Conservation (phyloP, 2,113 vertebrate genomes). For the Turdus rufiventris region DNA sequence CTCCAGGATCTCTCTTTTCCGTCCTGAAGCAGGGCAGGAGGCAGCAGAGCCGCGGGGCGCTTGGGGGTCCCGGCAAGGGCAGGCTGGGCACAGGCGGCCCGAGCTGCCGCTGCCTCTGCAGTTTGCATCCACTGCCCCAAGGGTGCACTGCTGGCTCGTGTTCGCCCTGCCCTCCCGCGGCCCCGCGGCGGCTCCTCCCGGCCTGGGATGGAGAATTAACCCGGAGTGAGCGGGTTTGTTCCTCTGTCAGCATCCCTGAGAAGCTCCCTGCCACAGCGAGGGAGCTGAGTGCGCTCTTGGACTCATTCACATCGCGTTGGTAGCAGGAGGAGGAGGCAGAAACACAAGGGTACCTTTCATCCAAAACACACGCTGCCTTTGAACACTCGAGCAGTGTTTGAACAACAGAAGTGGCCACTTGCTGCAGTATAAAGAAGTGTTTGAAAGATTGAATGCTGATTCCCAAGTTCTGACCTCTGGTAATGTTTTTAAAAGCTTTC, state of each 20-base stretch:
- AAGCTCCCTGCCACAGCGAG: not conserved
- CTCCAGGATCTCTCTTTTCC: not conserved
- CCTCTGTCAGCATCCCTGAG: not conserved
- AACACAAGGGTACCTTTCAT: not conserved
- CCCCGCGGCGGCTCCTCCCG: not conserved
- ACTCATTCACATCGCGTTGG: not conserved
- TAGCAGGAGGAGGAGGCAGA: not conserved
- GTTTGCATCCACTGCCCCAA: constrained; percentile 24
- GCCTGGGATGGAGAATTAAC: no score
- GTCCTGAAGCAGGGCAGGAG: no score
- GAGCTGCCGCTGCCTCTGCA: not conserved
- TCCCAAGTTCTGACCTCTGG: not conserved
- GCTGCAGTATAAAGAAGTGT: not conserved
- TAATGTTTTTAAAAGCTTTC: not conserved
- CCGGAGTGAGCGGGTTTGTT: no score
- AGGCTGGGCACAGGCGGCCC: not conserved
- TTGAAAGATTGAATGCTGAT: not conserved
- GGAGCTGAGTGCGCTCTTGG: not conserved
- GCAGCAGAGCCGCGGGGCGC: no score
- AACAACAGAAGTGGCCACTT: not conserved
- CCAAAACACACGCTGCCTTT: not conserved
- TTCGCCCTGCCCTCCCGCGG: not conserved
- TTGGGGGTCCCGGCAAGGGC: not conserved
- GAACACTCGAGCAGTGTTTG: not conserved
- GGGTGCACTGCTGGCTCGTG: constrained; percentile 35